A percentile compares a stretch with the other conserved stretches of the same genome.
These are phyloP conservation scores for Onychorhynchus coronatus DNA, from an alignment of 2,113 vertebrate species.

Conservation along the genomic window DNA sequence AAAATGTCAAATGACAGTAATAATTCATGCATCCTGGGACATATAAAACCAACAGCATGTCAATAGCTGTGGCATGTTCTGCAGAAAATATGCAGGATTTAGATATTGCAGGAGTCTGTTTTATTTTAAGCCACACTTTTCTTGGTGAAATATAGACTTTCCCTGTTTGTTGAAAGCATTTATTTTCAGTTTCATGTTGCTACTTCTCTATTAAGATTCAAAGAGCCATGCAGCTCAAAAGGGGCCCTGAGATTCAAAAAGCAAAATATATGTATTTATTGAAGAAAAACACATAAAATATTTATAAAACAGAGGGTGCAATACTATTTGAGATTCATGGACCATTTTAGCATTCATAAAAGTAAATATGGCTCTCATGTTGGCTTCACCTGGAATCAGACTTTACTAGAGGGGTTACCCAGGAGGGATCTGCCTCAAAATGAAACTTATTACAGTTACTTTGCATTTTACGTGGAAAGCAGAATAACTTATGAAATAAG, in stretches of 20 bases:
- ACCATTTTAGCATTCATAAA: slow-evolving; percentile 27
- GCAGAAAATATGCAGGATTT: slow-evolving; percentile 64
- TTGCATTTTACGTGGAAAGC: slow-evolving; percentile 14
- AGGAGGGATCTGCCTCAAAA: not conserved
- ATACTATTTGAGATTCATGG: slow-evolving; percentile 46
- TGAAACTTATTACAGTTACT: not conserved
- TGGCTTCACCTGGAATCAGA: not conserved
- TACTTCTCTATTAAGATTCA: slow-evolving; percentile 35
- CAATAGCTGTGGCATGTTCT: slow-evolving; percentile 62
- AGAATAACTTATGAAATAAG: not conserved
- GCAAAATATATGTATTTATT: slow-evolving; percentile 55
- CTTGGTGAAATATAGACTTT: slow-evolving; percentile 30
- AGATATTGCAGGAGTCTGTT: slow-evolving; percentile 19
- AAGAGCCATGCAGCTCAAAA: not conserved
- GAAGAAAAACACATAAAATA: slow-evolving; percentile 64
- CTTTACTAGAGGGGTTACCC: not conserved
- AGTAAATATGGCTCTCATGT: not conserved
- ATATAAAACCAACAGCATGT: slow-evolving; percentile 67
- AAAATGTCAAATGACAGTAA: slow-evolving; percentile 62
- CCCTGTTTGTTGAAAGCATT: slow-evolving; percentile 18
- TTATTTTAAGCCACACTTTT: slow-evolving; percentile 32
- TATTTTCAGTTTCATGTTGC: not conserved
- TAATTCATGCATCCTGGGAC: slow-evolving; percentile 73
- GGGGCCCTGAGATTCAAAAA: not conserved
- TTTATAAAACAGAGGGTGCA: slow-evolving; percentile 57